Conservation (phyloP, 2,888 invertebrate species). For the Campopleginae sp. region DNA sequence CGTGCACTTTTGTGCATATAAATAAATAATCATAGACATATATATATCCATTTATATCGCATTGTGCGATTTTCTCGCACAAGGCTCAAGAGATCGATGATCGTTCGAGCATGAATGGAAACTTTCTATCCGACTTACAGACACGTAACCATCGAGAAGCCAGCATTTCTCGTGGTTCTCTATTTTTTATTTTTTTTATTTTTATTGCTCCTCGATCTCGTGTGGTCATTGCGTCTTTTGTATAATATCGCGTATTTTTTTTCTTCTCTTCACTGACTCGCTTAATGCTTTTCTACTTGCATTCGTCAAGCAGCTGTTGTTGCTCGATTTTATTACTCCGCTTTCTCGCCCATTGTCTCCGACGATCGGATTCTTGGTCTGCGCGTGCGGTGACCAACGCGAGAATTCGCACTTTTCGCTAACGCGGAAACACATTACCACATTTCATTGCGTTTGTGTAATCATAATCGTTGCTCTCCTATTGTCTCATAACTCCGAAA, state of each 20-base stretch:
- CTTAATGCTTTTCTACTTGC: conserved; percentile 40
- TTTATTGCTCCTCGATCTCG: conserved; percentile 45
- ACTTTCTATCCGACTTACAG: conserved; percentile 68
- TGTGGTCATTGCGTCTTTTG: conserved; percentile 56
- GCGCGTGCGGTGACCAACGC: neutral
- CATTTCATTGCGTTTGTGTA: conserved; percentile 8
- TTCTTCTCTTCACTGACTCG: conserved; percentile 2
- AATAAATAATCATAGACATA: conserved; percentile 7
- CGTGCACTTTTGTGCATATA: conserved; percentile 25
- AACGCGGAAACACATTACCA: conserved; percentile 4
- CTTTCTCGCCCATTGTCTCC: conserved; percentile 54
- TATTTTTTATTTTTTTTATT: conserved; percentile 27
- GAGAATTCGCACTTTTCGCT: neutral
- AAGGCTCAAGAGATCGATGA: conserved; percentile 69
- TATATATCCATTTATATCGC: conserved; percentile 35
- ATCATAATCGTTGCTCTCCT: neutral
- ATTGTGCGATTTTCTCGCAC: conserved; percentile 61
- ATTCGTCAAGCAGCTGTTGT: conserved; percentile 48
- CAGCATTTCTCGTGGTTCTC: conserved; percentile 69
- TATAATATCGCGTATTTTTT: conserved; percentile 42
- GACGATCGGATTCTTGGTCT: neutral
- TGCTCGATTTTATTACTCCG: conserved; percentile 42
- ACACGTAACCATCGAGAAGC: conserved; percentile 69
- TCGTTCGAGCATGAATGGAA: conserved; percentile 72
- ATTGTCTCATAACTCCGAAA: neutral